phyloP scores from a whole-genome alignment of 2,888 invertebrate genomes.

The Coleophora deauratella region DNA sequence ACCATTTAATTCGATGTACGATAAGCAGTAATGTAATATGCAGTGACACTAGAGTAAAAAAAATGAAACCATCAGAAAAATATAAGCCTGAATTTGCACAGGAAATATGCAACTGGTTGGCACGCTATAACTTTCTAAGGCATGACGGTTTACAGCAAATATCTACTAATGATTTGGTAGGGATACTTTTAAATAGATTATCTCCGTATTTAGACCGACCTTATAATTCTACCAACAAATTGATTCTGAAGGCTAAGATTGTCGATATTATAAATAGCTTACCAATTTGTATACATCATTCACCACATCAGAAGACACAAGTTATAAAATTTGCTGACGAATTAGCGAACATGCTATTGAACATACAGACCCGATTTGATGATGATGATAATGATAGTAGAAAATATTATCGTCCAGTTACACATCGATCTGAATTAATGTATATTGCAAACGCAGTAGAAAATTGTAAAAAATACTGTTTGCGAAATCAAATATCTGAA shows the following conservation, averaged over 20 bases:
- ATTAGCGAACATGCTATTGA: conserved; percentile 21
- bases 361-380: conserved; percentile 12
- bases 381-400: not conserved
- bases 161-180: conserved; percentile 11
- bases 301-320: conserved; percentile 12
- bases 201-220: conserved; percentile 14
- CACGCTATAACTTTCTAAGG: conserved; percentile 12
- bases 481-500: not conserved
- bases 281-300: conserved; percentile 11
- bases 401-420: too few relatives aligned
- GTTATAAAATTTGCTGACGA: conserved; percentile 24
- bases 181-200: conserved; percentile 15
- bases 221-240: conserved; percentile 18
- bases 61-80: not conserved
- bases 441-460: not conserved
- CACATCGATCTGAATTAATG: not conserved
- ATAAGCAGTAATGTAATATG: conserved; percentile 1
- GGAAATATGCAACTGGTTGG: conserved; percentile 20
- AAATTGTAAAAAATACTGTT: not conserved
- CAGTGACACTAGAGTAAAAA: not conserved
- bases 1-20: not conserved
- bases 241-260: conserved; percentile 27
- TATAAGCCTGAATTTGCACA: conserved; percentile 3
- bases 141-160: conserved; percentile 5
- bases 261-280: conserved; percentile 23